These are phyloP conservation scores for Enteromius paludinosus DNA, from an alignment of 2,797 vertebrate genomes.

Conservation along the genomic window DNA sequence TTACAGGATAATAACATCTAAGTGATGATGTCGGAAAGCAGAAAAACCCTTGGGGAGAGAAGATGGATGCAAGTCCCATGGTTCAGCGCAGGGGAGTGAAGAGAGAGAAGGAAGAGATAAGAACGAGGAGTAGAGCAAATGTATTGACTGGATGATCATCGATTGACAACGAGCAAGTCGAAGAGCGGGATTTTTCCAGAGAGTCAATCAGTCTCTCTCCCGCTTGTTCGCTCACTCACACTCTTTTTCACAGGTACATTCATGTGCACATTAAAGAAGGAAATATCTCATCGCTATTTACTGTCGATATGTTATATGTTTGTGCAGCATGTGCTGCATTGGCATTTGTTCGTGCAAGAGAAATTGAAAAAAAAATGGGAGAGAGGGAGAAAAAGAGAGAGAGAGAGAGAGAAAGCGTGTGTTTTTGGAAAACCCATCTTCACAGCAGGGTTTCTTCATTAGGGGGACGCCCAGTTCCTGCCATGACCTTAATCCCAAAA, in stretches of 20 bases:
- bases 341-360: not conserved
- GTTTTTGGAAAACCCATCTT: constrained; percentile 28
- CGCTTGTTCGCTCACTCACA: not conserved
- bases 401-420: not conserved
- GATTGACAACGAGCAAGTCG: constrained; percentile 62
- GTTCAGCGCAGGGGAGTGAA: constrained; percentile 15
- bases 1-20: constrained; percentile 33
- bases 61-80: constrained; percentile 5
- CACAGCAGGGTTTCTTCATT: constrained; percentile 51
- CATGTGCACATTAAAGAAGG: constrained; percentile 29
- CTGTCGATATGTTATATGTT: not conserved
- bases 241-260: constrained; percentile 15
- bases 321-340: not conserved
- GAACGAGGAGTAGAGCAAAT: constrained; percentile 52
- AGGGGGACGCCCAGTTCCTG: constrained; percentile 53
- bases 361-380: not conserved
- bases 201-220: constrained; percentile 28
- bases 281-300: constrained; percentile 8
- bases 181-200: constrained; percentile 39
- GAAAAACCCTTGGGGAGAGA: not conserved
- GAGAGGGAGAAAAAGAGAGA: not conserved
- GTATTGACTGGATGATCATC: constrained; percentile 65
- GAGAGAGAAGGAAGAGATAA: constrained; percentile 39
- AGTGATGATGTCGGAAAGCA: constrained; percentile 12
- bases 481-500: constrained; percentile 54